Percentiles rank a stretch among this genome's conserved stretches.
phyloP scores from a whole-genome alignment of 1,140 invertebrate genomes.

The Planococcus citri region DNA sequence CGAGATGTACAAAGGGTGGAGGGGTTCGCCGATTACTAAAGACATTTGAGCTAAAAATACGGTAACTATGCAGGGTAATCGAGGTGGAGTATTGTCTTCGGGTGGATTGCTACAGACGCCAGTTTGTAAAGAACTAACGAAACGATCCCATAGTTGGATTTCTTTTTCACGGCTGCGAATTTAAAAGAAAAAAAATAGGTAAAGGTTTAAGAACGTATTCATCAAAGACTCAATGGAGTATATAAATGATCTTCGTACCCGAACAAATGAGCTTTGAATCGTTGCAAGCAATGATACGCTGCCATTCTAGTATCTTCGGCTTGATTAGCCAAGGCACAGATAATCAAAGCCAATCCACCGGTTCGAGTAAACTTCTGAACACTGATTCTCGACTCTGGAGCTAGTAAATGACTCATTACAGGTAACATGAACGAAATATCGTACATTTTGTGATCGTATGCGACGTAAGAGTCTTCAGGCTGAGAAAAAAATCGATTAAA shows the following conservation, averaged over 20 bases:
- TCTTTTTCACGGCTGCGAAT: conserved; percentile 36
- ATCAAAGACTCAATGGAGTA: too few species aligned
- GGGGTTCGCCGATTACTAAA: conserved; percentile 49
- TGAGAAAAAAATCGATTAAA: background rate
- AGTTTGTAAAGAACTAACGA: conserved; percentile 38
- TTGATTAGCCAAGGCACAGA: conserved; percentile 47
- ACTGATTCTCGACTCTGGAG: conserved; percentile 47
- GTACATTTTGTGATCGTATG: conserved; percentile 37
- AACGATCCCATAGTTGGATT: conserved; percentile 37
- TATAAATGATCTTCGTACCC: conserved; percentile 36
- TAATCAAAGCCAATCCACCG: conserved; percentile 49
- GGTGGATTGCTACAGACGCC: conserved; percentile 35
- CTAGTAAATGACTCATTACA: conserved; percentile 47
- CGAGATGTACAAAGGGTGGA: conserved; percentile 49
- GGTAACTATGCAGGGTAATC: conserved; percentile 49
- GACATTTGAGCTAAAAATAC: conserved; percentile 54
- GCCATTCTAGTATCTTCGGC: conserved; percentile 44
- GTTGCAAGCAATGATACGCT: conserved; percentile 49
- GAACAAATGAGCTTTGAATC: conserved; percentile 51
- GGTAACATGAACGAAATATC: conserved; percentile 61
- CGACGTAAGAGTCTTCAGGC: background rate
- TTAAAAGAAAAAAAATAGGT: too few species aligned
- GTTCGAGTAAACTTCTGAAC: conserved; percentile 46
- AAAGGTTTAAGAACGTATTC: too few species aligned
- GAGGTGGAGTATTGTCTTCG: conserved; percentile 38